phyloP scores from a whole-genome alignment of 2,797 vertebrate genomes.

The Oreochromis grahami region DNA sequence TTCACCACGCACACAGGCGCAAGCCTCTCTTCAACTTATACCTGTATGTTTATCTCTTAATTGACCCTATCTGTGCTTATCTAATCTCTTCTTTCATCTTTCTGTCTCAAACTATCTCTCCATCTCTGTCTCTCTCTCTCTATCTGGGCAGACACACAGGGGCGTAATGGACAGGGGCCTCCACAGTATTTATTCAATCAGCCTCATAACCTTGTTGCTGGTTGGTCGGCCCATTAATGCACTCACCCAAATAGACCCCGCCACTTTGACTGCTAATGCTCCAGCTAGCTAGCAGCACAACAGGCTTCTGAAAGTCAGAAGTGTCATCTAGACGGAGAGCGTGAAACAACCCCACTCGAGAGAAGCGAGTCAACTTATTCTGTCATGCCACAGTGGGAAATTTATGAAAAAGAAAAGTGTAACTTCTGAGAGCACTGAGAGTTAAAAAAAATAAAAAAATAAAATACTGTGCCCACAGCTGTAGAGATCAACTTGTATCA shows the following conservation, averaged over 20 bases:
- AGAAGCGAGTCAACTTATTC: constrained; percentile 15
- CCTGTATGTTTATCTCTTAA: constrained; percentile 73
- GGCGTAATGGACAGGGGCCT: constrained; percentile 75
- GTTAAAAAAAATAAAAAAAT: neutral
- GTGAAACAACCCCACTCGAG: constrained; percentile 22
- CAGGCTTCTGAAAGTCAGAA: constrained; percentile 59
- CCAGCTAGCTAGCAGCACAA: constrained; percentile 52
- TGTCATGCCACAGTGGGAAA: constrained; percentile 19
- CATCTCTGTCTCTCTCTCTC: constrained; percentile 54
- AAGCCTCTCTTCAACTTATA: constrained; percentile 29
- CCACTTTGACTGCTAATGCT: constrained; percentile 69
- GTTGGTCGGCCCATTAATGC: constrained; percentile 71
- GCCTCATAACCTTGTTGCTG: constrained; percentile 78
- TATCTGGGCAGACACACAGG: constrained; percentile 64
- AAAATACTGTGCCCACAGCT: constrained; percentile 17
- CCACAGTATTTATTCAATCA: constrained; percentile 81
- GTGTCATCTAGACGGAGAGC: constrained; percentile 41
- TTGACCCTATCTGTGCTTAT: constrained; percentile 78
- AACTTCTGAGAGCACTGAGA: constrained; percentile 16
- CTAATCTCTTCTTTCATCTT: constrained; percentile 75
- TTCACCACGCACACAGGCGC: constrained; percentile 7
- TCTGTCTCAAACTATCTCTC: constrained; percentile 66
- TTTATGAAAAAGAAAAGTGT: constrained; percentile 17
- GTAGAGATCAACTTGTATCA: constrained; percentile 51
- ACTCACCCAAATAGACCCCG: constrained; percentile 68